Evolutionary conservation across 2,888 invertebrate genomes (phyloP), one percentile per base, ranked within the genome.

Genomic region (Spialia ferax): DNA sequence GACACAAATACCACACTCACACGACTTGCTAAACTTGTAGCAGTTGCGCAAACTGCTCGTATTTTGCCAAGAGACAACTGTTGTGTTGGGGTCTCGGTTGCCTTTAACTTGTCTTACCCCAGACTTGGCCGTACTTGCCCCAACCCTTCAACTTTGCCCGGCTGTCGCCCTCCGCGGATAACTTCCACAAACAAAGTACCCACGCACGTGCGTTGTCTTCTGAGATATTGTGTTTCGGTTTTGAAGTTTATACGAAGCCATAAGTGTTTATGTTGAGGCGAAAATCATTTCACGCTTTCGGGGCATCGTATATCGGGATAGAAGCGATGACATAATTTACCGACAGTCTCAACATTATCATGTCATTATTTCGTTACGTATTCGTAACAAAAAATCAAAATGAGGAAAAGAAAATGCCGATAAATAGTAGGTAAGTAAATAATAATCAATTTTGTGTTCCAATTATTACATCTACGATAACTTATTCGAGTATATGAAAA

Each of bases 21-120:
- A 42, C 60, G 60, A 48, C 60, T 59, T 26, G 48, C 26, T 48
- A 29, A 60, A 60, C 48, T 60, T 48, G 60, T 48, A 48, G 23
- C 60, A 13, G 29, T 59, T 59, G 26, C 42, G 15, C 42, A 59
- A 59, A 59, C 59, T 50, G 50, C 50, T 20, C 26, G 26, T 45
- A 26, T 26, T 18, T 7, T 6, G 8, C 15, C 59, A 15, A 42
- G 20, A 38, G 42, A 60, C 59, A 60, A 45, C 42, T 26, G 59
- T 42, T 29, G 42, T 60, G 15, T 59, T 38, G 26, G 23, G 26
- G 13, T 38, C n/a, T 23, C 13, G 57, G 38, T 13, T 11, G 56
- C 57, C 59, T 42, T 22, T 11, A 60, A 60, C 59, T 60, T 60
- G 45, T 18, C 20, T 35, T 8, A 35, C 59, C 38, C 45, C 59